A percentile compares a stretch with the other conserved stretches of the same genome.
phyloP scores from a whole-genome alignment of 2,797 vertebrate species.

The Coreius guichenoti region DNA sequence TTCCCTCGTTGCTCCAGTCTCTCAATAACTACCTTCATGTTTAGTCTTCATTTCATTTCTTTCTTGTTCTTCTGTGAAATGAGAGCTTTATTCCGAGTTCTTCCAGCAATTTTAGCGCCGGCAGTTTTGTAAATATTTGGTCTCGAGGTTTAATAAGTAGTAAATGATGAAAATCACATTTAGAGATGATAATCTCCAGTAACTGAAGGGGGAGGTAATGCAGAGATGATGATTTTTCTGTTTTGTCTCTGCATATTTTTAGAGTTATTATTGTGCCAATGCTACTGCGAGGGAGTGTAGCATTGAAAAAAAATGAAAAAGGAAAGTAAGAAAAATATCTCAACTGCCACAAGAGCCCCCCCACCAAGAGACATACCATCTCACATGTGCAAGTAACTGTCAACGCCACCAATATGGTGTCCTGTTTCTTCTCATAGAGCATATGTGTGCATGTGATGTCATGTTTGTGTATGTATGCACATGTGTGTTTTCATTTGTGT shows the following conservation, averaged over 20 bases:
- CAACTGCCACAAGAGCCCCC: constrained; percentile 5
- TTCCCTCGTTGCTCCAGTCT: constrained; percentile 27
- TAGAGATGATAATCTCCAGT: constrained; percentile 44
- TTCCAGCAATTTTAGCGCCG: constrained; percentile 41
- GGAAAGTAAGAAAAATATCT: constrained; percentile 30
- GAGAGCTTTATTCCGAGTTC: constrained; percentile 32
- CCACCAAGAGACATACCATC: constrained; percentile 22
- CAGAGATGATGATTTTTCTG: constrained; percentile 58
- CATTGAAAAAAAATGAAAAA: not conserved
- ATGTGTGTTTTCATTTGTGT: constrained; percentile 21
- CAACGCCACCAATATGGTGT: constrained; percentile 35
- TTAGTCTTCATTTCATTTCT: constrained; percentile 31
- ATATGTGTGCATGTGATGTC: constrained; percentile 39
- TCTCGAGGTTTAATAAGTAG: constrained; percentile 56
- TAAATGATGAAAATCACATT: constrained; percentile 59
- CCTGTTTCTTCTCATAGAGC: constrained; percentile 44
- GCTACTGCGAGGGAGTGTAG: constrained; percentile 36
- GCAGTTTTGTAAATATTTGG: constrained; percentile 56
- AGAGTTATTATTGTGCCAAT: constrained; percentile 38
- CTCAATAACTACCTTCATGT: constrained; percentile 49
- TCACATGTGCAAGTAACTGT: constrained; percentile 50
- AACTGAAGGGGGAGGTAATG: constrained; percentile 61
- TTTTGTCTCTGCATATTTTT: constrained; percentile 43
- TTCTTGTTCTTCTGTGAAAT: constrained; percentile 27
- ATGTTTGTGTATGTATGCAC: constrained; percentile 29